A percentile compares a stretch with the other conserved stretches of the same genome.
Conservation (phyloP, 2,888 invertebrate genomes). For the Erebia epiphron region DNA sequence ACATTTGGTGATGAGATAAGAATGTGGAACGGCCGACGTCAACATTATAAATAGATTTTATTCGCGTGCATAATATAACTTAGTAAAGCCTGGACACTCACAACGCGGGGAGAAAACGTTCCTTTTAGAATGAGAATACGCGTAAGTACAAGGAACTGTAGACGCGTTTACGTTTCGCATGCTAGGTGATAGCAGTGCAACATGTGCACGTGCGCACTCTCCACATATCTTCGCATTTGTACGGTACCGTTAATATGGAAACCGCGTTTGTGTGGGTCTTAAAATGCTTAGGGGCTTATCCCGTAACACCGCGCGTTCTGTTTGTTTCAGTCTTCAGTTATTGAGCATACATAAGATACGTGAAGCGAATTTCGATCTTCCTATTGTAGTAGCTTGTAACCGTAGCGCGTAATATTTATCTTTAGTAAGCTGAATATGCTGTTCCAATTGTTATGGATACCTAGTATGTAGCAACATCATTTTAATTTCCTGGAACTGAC, state of each 20-base stretch:
- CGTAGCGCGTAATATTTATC: constrained; percentile 18
- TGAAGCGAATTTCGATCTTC: constrained; percentile 51
- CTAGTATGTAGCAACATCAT: no score
- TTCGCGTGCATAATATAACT: constrained; percentile 66
- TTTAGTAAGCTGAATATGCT: not conserved
- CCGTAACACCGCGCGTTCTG: no score
- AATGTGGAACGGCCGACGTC: constrained; percentile 74
- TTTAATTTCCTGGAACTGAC: not conserved
- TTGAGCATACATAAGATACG: constrained; percentile 59
- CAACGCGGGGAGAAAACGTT: no score
- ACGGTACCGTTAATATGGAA: no score
- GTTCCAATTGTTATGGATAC: not conserved
- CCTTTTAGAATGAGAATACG: no score
- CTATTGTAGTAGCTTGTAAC: constrained; percentile 48
- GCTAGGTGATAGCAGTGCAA: no score
- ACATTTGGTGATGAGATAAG: constrained; percentile 69
- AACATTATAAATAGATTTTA: constrained; percentile 80
- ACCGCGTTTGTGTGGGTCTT: no score
- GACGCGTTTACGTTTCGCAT: no score
- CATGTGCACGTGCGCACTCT: no score
- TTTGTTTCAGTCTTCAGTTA: constrained; percentile 43
- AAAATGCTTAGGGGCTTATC: no score
- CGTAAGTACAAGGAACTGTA: no score
- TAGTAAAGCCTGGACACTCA: constrained; percentile 25
- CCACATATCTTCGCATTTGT: no score